A percentile compares a stretch with the other conserved stretches of the same genome.
Conservation (phyloP, 2,888 invertebrate genomes). For the Camptogramma bilineatum region DNA sequence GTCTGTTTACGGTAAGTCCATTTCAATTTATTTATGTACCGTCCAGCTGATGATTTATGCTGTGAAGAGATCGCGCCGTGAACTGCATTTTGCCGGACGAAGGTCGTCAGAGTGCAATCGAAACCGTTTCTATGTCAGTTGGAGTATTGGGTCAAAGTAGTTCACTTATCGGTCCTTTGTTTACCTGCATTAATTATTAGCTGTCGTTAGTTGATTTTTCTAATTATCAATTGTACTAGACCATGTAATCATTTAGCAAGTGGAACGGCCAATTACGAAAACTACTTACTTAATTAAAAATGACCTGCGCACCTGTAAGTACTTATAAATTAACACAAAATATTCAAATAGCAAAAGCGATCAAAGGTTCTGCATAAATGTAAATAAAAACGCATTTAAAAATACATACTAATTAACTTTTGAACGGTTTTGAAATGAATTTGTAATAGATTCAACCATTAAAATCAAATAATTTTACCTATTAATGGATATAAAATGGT, state of each 20-base stretch:
- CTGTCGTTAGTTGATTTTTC: constrained; percentile 43
- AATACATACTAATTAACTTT: constrained; percentile 9
- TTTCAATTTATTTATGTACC: constrained; percentile 72
- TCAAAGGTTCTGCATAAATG: constrained; percentile 7
- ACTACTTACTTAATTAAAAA: constrained; percentile 3
- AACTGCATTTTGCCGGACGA: constrained; percentile 71
- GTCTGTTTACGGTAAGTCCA: constrained; percentile 79
- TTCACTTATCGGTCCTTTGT: constrained; percentile 52
- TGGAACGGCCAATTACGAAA: constrained; percentile 16
- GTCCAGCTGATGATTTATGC: constrained; percentile 74
- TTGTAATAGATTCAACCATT: constrained; percentile 25
- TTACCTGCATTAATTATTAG: constrained; percentile 46
- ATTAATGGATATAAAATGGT: constrained; percentile 12
- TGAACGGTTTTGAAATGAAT: constrained; percentile 14
- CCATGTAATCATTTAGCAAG: constrained; percentile 27
- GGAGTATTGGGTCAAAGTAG: constrained; percentile 52
- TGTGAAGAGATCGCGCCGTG: constrained; percentile 68
- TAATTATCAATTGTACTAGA: constrained; percentile 29
- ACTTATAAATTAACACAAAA: background rate
- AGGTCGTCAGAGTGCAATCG: constrained; percentile 68
- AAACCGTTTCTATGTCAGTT: constrained; percentile 65
- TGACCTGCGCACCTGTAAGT: background rate
- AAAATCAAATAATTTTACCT: constrained; percentile 16
- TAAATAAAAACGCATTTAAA: background rate
- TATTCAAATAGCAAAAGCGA: constrained; percentile 5